Percentiles rank a stretch among this genome's conserved stretches.
Evolutionary conservation across 2,797 vertebrate species (phyloP).

Genomic region (Gymnopithys bicolor): DNA sequence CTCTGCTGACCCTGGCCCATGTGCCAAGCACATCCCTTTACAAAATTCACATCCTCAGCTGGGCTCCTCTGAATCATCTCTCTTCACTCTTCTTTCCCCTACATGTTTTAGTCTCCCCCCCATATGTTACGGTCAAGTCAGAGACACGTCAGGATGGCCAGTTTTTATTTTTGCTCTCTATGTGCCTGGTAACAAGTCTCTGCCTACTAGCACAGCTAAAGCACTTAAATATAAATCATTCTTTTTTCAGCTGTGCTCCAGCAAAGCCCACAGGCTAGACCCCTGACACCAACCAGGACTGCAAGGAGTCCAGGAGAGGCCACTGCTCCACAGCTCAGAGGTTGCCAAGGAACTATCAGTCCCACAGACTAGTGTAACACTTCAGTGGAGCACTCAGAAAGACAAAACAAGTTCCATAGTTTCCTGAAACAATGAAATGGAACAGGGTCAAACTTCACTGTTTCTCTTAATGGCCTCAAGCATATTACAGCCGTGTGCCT

Average conservation of each 20-base stretch:
- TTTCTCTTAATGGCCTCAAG: neutral
- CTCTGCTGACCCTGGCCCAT: neutral
- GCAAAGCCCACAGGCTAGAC: neutral
- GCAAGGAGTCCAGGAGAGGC: neutral
- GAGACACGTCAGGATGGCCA: neutral
- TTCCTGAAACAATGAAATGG: neutral
- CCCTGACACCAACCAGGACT: neutral
- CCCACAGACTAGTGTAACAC: neutral
- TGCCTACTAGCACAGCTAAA: slow-evolving; percentile 39
- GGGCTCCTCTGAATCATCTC: neutral
- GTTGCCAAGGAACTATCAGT: fast-evolving
- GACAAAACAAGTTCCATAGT: neutral
- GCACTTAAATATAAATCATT: slow-evolving; percentile 53
- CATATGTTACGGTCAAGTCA: slow-evolving; percentile 12
- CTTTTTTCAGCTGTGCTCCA: neutral
- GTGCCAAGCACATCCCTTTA: neutral
- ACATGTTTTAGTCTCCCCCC: neutral
- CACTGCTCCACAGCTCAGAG: neutral
- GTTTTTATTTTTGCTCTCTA: slow-evolving; percentile 5
- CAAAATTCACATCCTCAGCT: neutral
- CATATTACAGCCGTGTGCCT: neutral
- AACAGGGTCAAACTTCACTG: neutral
- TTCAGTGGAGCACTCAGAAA: neutral
- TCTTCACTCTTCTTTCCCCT: neutral
- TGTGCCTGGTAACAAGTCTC: slow-evolving; percentile 35